A percentile compares a stretch with the other conserved stretches of the same genome.
These are phyloP conservation scores for Climacteris rufus DNA, from an alignment of 2,113 vertebrate species.

Conservation along the genomic window DNA sequence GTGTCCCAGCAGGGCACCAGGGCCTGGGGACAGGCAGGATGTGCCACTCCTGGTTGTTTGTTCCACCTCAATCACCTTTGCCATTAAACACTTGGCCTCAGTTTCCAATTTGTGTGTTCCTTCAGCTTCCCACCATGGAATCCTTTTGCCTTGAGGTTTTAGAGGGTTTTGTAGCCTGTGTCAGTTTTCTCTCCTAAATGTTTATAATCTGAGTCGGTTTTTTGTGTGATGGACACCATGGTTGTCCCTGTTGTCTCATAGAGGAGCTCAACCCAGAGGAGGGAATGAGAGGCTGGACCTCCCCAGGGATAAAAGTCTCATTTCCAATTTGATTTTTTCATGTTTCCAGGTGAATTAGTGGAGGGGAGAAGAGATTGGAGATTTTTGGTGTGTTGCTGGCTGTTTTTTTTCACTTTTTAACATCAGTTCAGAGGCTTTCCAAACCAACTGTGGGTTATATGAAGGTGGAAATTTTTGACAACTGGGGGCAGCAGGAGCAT, in stretches of 20 bases:
- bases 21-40: neutral
- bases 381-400: neutral
- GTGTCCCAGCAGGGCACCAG: neutral
- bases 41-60: neutral
- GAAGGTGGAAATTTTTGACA: neutral
- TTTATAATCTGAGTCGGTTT: neutral
- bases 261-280: neutral
- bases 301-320: neutral
- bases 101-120: neutral
- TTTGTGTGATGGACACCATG: rapidly evolving
- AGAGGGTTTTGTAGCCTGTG: neutral
- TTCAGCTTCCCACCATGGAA: neutral
- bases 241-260: neutral
- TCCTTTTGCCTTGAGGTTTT: neutral
- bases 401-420: neutral
- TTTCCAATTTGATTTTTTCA: neutral
- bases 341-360: neutral
- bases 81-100: neutral
- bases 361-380: neutral
- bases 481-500: neutral
- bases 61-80: neutral
- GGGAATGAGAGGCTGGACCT: neutral
- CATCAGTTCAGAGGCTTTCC: neutral
- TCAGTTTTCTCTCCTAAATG: neutral
- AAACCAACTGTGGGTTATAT: neutral